Percentiles rank a stretch among this genome's conserved stretches.
phyloP scores from a whole-genome alignment of 2,113 vertebrate species.

The Deroptyus accipitrinus region DNA sequence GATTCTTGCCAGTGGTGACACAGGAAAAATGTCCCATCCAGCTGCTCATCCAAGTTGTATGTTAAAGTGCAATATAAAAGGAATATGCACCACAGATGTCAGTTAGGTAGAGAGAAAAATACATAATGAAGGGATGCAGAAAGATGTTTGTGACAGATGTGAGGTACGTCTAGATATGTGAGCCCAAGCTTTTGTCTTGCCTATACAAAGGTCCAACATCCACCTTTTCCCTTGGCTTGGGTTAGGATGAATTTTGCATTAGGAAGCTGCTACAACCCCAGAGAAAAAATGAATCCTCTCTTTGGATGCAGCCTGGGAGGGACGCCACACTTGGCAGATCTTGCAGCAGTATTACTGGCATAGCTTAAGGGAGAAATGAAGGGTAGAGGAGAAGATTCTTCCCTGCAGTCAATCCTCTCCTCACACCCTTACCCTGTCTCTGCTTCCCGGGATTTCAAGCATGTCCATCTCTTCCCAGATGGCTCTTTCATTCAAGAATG shows the following conservation, averaged over 20 bases:
- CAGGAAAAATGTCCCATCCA: not conserved
- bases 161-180: too few species aligned
- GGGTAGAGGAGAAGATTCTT: not conserved
- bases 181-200: not conserved
- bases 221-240: not conserved
- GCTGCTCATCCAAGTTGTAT: not conserved
- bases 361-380: not conserved
- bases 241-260: not conserved
- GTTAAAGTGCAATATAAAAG: not conserved
- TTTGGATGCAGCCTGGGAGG: not conserved
- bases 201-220: not conserved
- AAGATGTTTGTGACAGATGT: rapidly evolving
- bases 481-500: not conserved
- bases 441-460: not conserved
- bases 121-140: not conserved
- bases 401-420: not conserved
- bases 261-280: not conserved
- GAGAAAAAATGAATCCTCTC: not conserved
- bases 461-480: not conserved
- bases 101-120: not conserved
- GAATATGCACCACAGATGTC: not conserved
- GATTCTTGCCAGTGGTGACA: not conserved
- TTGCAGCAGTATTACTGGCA: not conserved
- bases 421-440: not conserved
- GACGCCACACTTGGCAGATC: not conserved